phyloP scores from a whole-genome alignment of 2,113 vertebrate species.

The Blennius ocellaris region DNA sequence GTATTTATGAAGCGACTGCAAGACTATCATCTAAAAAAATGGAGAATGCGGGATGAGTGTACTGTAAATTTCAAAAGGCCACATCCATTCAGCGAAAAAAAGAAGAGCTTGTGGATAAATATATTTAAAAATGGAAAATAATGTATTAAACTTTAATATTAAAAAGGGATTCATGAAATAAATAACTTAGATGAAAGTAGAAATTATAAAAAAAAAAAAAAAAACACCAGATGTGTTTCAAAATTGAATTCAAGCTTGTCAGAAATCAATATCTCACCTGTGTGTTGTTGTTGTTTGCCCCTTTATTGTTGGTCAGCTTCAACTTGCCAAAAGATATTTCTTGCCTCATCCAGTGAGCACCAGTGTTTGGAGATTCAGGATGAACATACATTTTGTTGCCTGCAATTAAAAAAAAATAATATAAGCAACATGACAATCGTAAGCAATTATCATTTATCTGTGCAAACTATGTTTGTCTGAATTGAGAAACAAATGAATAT shows the following conservation, averaged over 20 bases:
- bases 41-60: background rate
- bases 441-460: background rate
- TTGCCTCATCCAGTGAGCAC: slow-evolving; percentile 99
- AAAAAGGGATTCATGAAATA: background rate
- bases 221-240: background rate
- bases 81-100: too few relatives aligned
- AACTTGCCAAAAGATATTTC: slow-evolving; percentile 99
- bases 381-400: slow-evolving; percentile 98
- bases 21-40: slow-evolving; percentile 92
- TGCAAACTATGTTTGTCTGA: too few relatives aligned
- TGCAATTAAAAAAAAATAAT: slow-evolving; percentile 58
- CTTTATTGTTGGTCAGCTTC: slow-evolving; percentile 99
- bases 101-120: background rate
- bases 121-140: background rate
- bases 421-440: background rate
- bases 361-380: slow-evolving; percentile 97
- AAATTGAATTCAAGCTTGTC: background rate
- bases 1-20: slow-evolving; percentile 98
- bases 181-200: background rate
- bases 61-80: background rate
- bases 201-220: too few relatives aligned
- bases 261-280: slow-evolving; percentile 84
- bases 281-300: slow-evolving; percentile 97
- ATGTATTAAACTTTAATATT: background rate
- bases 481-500: background rate